Evolutionary conservation across 1,140 invertebrate species (phyloP).

Genomic region (Drosophila lini): DNA sequence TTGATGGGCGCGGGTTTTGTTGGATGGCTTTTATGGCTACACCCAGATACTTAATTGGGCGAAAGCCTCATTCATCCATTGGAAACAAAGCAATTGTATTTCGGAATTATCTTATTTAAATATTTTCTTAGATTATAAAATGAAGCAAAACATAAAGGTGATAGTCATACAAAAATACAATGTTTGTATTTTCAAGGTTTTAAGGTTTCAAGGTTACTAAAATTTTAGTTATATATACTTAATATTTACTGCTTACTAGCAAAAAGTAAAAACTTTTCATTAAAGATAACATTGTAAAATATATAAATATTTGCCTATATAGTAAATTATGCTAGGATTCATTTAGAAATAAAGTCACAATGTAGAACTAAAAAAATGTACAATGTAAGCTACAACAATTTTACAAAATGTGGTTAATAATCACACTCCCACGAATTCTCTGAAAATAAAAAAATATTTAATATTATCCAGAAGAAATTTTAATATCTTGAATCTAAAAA

Average conservation of each 20-base stretch:
- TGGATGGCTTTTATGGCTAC: conserved; percentile 65
- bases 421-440: too few relatives aligned
- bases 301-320: not conserved
- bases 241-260: not conserved
- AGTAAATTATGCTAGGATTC: too few relatives aligned
- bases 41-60: conserved; percentile 63
- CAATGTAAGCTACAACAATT: too few relatives aligned
- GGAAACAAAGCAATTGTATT: conserved; percentile 16
- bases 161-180: not conserved
- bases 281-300: not conserved
- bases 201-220: not conserved
- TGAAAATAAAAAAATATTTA: not conserved
- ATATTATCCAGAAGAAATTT: not conserved
- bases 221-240: not conserved
- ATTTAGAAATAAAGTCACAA: not conserved
- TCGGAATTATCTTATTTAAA: conserved; percentile 9
- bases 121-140: not conserved
- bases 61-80: conserved; percentile 17
- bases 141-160: not conserved
- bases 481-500: not conserved
- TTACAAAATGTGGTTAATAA: not conserved
- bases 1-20: conserved; percentile 60
- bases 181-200: not conserved
- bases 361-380: too few relatives aligned
- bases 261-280: not conserved